Evolutionary conservation across 2,113 vertebrate genomes (phyloP).

Genomic region (Cottus gobio): DNA sequence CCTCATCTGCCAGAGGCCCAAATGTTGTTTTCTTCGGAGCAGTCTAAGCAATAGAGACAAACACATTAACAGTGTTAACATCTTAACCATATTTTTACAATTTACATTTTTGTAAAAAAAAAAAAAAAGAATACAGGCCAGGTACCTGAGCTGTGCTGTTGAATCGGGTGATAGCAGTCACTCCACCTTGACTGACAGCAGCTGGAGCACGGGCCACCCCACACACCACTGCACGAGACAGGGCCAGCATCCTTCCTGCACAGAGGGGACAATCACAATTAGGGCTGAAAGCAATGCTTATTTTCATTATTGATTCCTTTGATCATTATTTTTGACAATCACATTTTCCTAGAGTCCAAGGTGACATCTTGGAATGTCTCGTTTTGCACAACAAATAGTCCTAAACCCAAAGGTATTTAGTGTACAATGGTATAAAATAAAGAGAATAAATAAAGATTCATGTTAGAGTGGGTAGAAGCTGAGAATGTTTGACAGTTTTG

Average conservation of each 20-base stretch:
- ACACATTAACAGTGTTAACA: neutral
- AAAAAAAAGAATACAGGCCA: neutral
- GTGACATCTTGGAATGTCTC: neutral
- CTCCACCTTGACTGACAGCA: slow-evolving; percentile 63
- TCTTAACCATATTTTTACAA: neutral
- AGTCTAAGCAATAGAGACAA: slow-evolving; percentile 43
- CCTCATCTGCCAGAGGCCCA: slow-evolving; percentile 93
- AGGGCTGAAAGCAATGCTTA: neutral
- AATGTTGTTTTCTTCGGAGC: slow-evolving; percentile 93
- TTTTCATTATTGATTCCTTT: neutral
- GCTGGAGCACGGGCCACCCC: slow-evolving; percentile 67
- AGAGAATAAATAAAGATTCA: neutral
- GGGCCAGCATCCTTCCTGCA: slow-evolving; percentile 77
- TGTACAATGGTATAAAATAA: neutral
- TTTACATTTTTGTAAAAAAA: neutral
- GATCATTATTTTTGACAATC: neutral
- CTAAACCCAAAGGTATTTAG: neutral
- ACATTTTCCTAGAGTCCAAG: neutral
- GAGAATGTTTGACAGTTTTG: neutral
- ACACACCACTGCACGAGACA: slow-evolving; percentile 70
- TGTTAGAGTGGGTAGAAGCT: neutral
- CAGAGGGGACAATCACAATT: neutral
- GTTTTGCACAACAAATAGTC: neutral
- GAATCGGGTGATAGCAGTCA: slow-evolving; percentile 66
- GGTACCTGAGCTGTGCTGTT: slow-evolving; percentile 80